Conservation (phyloP, 2,888 invertebrate genomes). For the Petrophora chlorosata region DNA sequence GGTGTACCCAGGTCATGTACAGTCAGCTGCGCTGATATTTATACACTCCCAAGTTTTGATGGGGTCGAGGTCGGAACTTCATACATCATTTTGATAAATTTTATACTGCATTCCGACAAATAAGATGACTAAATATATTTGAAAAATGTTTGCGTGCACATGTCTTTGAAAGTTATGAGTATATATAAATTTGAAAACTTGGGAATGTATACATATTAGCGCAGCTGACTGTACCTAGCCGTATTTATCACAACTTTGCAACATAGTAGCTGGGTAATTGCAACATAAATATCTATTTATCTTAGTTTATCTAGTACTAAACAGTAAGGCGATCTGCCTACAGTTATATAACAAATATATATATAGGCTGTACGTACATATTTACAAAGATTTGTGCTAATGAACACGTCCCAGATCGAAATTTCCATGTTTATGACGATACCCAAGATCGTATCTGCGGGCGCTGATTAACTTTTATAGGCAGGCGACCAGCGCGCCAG, state of each 20-base stretch:
- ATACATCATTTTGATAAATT: too few relatives aligned
- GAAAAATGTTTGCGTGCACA: too few relatives aligned
- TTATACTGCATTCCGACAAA: too few relatives aligned
- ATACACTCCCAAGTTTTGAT: too few relatives aligned
- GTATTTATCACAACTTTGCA: background rate
- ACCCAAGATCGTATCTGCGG: conserved; percentile 18
- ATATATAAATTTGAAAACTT: too few relatives aligned
- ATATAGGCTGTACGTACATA: conserved; percentile 4
- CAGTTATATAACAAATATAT: conserved; percentile 6
- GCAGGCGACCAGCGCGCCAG: conserved; percentile 5
- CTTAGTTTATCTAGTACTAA: conserved; percentile 8
- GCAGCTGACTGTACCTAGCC: too few relatives aligned
- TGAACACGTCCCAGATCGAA: conserved; percentile 25
- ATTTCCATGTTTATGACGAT: conserved; percentile 25
- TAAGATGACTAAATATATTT: too few relatives aligned
- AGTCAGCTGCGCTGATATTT: too few relatives aligned
- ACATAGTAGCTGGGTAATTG: conserved; percentile 9
- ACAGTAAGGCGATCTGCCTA: conserved; percentile 2
- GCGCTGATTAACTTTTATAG: conserved; percentile 15
- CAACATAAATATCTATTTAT: conserved; percentile 9
- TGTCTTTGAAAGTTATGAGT: too few relatives aligned
- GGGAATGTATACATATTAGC: too few relatives aligned
- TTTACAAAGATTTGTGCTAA: conserved; percentile 27
- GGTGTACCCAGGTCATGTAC: background rate
- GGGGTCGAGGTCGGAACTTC: too few relatives aligned